Conservation (phyloP, 1,140 invertebrate species). For the Drosophila nigrodunni region DNA sequence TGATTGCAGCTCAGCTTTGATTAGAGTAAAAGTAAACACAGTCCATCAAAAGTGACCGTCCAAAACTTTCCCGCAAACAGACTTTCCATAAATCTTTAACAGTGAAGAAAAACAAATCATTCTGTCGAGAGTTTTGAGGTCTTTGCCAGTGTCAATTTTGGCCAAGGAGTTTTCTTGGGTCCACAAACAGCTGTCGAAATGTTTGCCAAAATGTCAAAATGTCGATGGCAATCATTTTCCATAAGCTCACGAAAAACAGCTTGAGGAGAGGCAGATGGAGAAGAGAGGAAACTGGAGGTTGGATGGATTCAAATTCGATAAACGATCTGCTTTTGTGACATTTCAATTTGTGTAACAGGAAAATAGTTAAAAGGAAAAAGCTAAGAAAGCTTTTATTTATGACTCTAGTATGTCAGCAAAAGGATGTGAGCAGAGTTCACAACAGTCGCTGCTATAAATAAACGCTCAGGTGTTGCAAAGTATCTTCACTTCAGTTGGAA, state of each 20-base stretch:
- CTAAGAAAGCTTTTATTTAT: constrained; percentile 75
- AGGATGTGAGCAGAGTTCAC: constrained; percentile 40
- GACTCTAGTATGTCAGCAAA: constrained; percentile 37
- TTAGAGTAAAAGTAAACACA: constrained; percentile 37
- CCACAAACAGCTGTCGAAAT: constrained; percentile 23
- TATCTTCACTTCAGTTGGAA: constrained; percentile 1
- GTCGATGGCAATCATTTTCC: constrained; percentile 55
- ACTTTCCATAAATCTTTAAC: constrained; percentile 22
- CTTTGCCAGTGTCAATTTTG: constrained; percentile 51
- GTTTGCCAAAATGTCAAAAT: constrained; percentile 43
- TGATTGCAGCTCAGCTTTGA: constrained; percentile 13
- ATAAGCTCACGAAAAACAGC: constrained; percentile 35
- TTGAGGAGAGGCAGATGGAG: background rate
- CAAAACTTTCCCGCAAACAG: constrained; percentile 44
- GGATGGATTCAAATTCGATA: constrained; percentile 15
- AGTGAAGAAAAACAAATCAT: constrained; percentile 52
- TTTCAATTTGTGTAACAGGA: constrained; percentile 62
- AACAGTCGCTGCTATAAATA: constrained; percentile 52
- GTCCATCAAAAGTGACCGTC: constrained; percentile 15
- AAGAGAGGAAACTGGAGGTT: no score
- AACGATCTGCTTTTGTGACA: constrained; percentile 50
- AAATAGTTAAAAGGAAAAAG: constrained; percentile 61
- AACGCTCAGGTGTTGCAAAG: constrained; percentile 34
- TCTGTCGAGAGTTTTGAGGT: constrained; percentile 37
- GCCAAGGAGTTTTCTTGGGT: background rate